Evolutionary conservation across 1,140 invertebrate genomes (phyloP).

Genomic region (Sitodiplosis mosellana): DNA sequence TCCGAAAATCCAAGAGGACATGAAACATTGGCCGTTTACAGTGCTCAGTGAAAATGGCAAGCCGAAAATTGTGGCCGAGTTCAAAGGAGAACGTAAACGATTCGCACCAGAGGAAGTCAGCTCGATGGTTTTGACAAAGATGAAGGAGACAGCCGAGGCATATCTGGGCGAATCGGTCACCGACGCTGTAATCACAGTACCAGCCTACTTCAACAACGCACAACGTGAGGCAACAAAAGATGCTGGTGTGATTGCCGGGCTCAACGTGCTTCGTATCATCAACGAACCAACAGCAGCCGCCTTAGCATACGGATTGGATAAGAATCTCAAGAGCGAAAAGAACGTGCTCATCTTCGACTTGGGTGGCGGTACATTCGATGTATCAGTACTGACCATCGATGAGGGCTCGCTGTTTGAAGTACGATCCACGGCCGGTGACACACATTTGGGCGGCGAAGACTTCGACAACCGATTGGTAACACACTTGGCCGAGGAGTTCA

Average conservation of each 20-base stretch:
- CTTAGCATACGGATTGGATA: conserved; percentile 67
- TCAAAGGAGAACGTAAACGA: conserved; percentile 51
- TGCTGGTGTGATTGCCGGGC: conserved; percentile 51
- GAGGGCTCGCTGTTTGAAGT: conserved; percentile 69
- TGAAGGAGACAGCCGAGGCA: conserved; percentile 47
- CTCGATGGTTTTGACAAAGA: conserved; percentile 68
- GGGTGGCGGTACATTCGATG: conserved; percentile 64
- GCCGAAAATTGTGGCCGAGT: conserved; percentile 58
- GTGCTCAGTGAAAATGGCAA: conserved; percentile 47
- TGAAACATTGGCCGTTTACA: conserved; percentile 66
- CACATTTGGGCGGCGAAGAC: conserved; percentile 56
- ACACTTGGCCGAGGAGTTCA: conserved; percentile 60
- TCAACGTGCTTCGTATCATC: conserved; percentile 72
- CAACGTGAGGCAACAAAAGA: conserved; percentile 55
- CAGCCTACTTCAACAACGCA: conserved; percentile 46
- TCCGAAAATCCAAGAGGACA: conserved; percentile 49
- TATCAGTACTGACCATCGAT: conserved; percentile 70
- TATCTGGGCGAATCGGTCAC: conserved; percentile 33
- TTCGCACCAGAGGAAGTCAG: conserved; percentile 76
- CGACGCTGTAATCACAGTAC: conserved; percentile 51
- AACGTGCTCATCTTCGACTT: conserved; percentile 58
- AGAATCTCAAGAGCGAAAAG: conserved; percentile 61
- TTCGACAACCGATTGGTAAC: conserved; percentile 70
- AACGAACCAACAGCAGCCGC: conserved; percentile 68
- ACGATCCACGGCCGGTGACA: conserved; percentile 57